Evolutionary conservation across 1,140 invertebrate genomes (phyloP).

Genomic region (Teleopsis dalmanni): DNA sequence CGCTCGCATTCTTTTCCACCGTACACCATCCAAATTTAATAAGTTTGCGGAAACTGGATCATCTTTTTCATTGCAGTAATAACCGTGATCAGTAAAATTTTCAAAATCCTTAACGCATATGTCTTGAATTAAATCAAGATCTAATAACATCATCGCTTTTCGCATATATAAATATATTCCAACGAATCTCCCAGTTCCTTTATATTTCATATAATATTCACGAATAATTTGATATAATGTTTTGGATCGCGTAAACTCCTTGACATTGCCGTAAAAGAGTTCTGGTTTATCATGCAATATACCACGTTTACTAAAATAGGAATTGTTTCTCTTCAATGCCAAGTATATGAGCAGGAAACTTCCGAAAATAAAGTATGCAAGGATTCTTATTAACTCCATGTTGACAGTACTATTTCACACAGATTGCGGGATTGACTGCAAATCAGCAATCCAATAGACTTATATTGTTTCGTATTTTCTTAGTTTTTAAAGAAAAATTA

Average conservation of each 20-base stretch:
- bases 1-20: constrained; percentile 50
- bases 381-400: no score
- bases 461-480: no score
- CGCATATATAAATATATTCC: constrained; percentile 23
- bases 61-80: constrained; percentile 42
- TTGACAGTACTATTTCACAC: no score
- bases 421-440: no score
- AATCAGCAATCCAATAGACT: no score
- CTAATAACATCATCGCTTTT: constrained; percentile 23
- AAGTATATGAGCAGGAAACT: no score
- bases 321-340: no score
- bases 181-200: constrained; percentile 21
- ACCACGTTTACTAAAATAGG: constrained; percentile 40
- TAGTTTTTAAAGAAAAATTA: no score
- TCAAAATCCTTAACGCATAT: constrained; percentile 53
- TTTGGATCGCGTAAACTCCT: constrained; percentile 14
- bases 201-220: constrained; percentile 35
- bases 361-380: no score
- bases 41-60: constrained; percentile 47
- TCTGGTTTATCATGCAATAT: constrained; percentile 36
- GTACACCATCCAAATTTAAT: constrained; percentile 43
- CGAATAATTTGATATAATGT: constrained; percentile 17
- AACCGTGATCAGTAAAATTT: constrained; percentile 46
- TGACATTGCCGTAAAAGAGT: constrained; percentile 35
- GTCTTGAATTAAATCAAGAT: constrained; percentile 54